phyloP scores from a whole-genome alignment of 2,797 vertebrate species.

The Anomalospiza imberbis region DNA sequence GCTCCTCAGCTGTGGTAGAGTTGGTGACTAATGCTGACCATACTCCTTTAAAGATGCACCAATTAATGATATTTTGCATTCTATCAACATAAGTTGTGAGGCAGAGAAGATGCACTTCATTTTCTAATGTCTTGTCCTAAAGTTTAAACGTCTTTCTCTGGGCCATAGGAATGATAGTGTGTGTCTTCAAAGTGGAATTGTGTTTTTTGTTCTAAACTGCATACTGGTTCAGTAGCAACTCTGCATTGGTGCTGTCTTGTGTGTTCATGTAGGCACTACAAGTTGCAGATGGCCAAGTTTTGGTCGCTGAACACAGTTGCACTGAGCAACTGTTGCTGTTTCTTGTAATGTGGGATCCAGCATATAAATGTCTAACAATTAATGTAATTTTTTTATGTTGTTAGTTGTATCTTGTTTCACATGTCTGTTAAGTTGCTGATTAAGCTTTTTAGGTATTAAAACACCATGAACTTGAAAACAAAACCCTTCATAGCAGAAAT shows the following conservation, averaged over 20 bases:
- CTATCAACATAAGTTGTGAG: background rate
- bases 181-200: background rate
- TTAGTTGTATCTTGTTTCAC: background rate
- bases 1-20: background rate
- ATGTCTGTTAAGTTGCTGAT: background rate
- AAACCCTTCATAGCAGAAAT: background rate
- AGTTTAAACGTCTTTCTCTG: background rate
- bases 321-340: background rate
- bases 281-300: background rate
- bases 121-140: background rate
- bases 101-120: background rate
- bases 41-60: background rate
- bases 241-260: background rate
- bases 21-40: background rate
- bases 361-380: background rate
- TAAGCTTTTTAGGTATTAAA: background rate
- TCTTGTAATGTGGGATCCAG: accelerated
- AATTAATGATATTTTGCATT: background rate
- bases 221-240: background rate
- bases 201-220: background rate
- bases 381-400: background rate
- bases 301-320: accelerated
- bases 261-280: background rate
- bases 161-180: background rate
- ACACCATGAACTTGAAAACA: background rate